Conservation (phyloP, 2,113 vertebrate genomes). For the Tretioscincus oriximinensis region DNA sequence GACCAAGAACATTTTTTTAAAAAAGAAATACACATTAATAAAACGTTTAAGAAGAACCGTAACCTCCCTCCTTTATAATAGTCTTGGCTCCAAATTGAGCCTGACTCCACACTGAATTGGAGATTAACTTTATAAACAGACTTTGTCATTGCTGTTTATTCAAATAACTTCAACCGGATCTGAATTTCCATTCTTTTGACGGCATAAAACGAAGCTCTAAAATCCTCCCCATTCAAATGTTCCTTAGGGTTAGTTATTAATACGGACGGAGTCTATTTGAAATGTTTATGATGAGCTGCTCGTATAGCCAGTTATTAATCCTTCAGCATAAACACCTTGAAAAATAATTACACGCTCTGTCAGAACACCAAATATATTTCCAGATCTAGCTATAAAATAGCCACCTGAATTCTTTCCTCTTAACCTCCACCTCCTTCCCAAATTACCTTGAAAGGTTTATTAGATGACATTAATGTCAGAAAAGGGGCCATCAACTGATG, state of each 20-base stretch:
- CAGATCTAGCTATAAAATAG: conserved; percentile 55
- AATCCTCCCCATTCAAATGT: conserved; percentile 26
- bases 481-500: conserved; percentile 45
- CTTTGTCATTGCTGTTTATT: too few relatives aligned
- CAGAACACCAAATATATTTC: conserved; percentile 60
- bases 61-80: too few relatives aligned
- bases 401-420: conserved; percentile 11
- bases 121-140: too few relatives aligned
- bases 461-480: conserved; percentile 50
- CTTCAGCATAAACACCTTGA: conserved; percentile 60
- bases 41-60: too few relatives aligned
- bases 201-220: conserved; percentile 22
- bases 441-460: conserved; percentile 62
- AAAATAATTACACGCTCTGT: conserved; percentile 70
- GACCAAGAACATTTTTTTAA: too few relatives aligned
- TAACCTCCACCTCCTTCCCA: conserved; percentile 49
- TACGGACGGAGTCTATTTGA: conserved; percentile 17
- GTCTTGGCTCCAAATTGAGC: too few relatives aligned
- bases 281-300: conserved; percentile 42
- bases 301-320: conserved; percentile 57
- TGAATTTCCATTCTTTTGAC: background rate
- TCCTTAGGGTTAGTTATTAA: conserved; percentile 8
- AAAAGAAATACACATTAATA: too few relatives aligned
- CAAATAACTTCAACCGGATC: background rate
- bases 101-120: background rate